Base-by-base conservation (phyloP, 2,888 invertebrate genomes). In the Himalopsyche tibetana region DNA sequence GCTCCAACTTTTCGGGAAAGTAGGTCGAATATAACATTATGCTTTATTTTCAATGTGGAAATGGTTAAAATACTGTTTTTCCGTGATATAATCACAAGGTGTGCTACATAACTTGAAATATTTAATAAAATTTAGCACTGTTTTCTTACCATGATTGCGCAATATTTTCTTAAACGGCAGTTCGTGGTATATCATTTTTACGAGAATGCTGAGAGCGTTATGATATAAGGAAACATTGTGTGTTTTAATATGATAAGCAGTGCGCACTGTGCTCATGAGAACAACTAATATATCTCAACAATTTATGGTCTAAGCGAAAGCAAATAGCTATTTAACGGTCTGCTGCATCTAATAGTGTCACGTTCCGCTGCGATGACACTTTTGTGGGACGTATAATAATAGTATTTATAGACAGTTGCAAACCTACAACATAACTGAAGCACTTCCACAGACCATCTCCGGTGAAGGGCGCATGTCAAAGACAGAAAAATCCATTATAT, bases 301-400 rank as follows among this genome's bases (percentile, higher is more conserved):
- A 86, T 86, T 86, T 86, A 86, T 80, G 84, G 79, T 45, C 82
- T 81, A 6, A 81, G 56, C 82, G 86, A 86, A 86, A 86, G 86
- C 86, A 42, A 84, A 82, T 82, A 80, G 86, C 86, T 82, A 86
- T 86, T 86, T 86, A 86, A 84, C 84, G 86, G 84, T 86, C 86
- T 84, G 80, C 69, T 84, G 86, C 86, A 86, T 80, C 79, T 84
- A 86, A 86, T 84, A 80, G 86, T 80, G 63, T 82, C 86, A 86
- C 86, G 86, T 86, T 74, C 45, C 82, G 83, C 86, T 28, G 84
- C 86, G 84, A 86, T 86, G 86, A 86, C 86, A 85, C 85, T 85
- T 85, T 85, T 82, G 84, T 80, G 40, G 80, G 80, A 80, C 45
- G 51, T 80, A 42, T 80, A 80, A 80, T 80, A 80, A 80, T 80